phyloP scores from a whole-genome alignment of 2,113 vertebrate species.

The Nannobrachium achirus region DNA sequence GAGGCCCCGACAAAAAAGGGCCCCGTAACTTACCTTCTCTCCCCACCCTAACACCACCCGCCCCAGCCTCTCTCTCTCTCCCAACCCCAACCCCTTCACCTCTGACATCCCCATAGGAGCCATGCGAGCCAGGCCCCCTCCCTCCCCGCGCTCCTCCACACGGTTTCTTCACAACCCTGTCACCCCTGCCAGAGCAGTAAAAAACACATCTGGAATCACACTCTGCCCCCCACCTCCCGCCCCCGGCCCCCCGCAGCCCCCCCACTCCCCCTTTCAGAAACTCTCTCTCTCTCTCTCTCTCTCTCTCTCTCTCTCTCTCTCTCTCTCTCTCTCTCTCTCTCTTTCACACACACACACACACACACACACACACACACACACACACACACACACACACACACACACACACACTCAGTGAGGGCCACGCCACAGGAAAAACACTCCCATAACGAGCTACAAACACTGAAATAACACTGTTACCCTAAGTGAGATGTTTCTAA shows the following conservation, averaged over 20 bases:
- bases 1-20: conserved; percentile 50
- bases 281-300: no score
- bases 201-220: conserved; percentile 84
- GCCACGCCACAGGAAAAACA: conserved; percentile 68
- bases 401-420: conserved; percentile 28
- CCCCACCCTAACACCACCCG: conserved; percentile 47
- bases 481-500: conserved; percentile 77
- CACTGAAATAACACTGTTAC: conserved; percentile 75
- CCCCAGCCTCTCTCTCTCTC: conserved; percentile 39
- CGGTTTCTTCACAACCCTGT: conserved; percentile 73
- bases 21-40: conserved; percentile 65
- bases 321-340: conserved; percentile 21
- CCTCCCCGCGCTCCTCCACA: conserved; percentile 59
- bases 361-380: conserved; percentile 30
- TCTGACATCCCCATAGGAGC: conserved; percentile 38
- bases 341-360: conserved; percentile 9
- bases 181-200: conserved; percentile 78
- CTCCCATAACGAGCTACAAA: conserved; percentile 76
- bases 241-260: conserved; percentile 5
- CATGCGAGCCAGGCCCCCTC: conserved; percentile 33
- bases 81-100: conserved; percentile 22
- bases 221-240: conserved; percentile 51
- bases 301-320: no score
- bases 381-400: conserved; percentile 27
- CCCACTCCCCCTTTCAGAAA: not conserved